A percentile compares a stretch with the other conserved stretches of the same genome.
phyloP scores from a whole-genome alignment of 2,888 invertebrate species.

The Epirrhoe alternata region DNA sequence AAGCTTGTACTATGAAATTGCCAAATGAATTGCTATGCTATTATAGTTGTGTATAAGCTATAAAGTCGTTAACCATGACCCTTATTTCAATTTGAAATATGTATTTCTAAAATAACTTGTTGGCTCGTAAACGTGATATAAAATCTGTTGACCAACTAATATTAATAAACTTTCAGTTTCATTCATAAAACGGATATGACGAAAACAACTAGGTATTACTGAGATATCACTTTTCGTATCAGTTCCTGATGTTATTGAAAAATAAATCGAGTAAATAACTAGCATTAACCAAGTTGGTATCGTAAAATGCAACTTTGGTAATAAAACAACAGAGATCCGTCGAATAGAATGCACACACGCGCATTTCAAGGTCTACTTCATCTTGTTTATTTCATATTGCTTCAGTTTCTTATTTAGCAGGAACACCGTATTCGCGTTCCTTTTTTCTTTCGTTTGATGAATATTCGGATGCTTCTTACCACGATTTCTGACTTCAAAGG shows the following conservation, averaged over 20 bases:
- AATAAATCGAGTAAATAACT: not conserved
- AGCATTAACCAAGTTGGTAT: not conserved
- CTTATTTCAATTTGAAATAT: constrained; percentile 14
- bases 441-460: too few species aligned
- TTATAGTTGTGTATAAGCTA: too few species aligned
- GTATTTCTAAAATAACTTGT: constrained; percentile 8
- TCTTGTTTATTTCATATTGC: constrained; percentile 11
- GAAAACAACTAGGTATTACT: not conserved
- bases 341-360: constrained; percentile 3
- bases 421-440: constrained; percentile 11
- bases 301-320: constrained; percentile 6
- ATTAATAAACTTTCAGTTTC: constrained; percentile 4
- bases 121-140: constrained; percentile 10
- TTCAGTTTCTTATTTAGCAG: constrained; percentile 24
- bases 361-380: constrained; percentile 16
- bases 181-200: constrained; percentile 2
- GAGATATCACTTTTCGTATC: not conserved
- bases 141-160: constrained; percentile 2
- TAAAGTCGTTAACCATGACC: too few species aligned
- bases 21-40: too few species aligned
- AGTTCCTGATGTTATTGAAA: constrained; percentile 3
- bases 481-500: too few species aligned
- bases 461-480: too few species aligned
- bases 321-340: constrained; percentile 10
- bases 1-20: too few species aligned